phyloP scores from a whole-genome alignment of 2,888 invertebrate species.

The Mythimna lalbum region DNA sequence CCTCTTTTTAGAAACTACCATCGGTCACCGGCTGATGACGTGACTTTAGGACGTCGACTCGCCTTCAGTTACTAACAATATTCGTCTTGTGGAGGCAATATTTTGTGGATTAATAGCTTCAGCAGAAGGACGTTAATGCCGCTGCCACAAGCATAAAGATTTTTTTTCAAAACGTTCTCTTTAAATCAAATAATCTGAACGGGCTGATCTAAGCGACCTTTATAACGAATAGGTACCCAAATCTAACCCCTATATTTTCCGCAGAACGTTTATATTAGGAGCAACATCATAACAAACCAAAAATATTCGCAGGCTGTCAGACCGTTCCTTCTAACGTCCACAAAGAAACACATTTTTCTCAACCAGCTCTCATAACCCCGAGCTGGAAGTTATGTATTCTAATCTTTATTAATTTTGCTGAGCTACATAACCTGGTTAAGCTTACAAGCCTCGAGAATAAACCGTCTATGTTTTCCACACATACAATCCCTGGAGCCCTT shows the following conservation, averaged over 20 bases:
- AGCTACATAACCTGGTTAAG: slow-evolving; percentile 49
- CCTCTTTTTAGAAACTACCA: too few relatives aligned
- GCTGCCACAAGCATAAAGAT: too few relatives aligned
- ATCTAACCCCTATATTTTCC: not conserved
- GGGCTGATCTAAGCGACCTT: too few relatives aligned
- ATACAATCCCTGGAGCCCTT: slow-evolving; percentile 41
- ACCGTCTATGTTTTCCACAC: slow-evolving; percentile 54
- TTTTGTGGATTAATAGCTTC: too few relatives aligned
- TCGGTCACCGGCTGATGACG: too few relatives aligned
- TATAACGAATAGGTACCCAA: not conserved
- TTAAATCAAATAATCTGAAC: not conserved
- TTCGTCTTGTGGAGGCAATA: too few relatives aligned
- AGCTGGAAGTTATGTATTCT: slow-evolving; percentile 56
- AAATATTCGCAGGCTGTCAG: slow-evolving; percentile 15
- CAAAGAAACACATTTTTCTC: slow-evolving; percentile 48
- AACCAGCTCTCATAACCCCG: slow-evolving; percentile 38
- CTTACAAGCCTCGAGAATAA: slow-evolving; percentile 54
- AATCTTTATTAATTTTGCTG: slow-evolving; percentile 53
- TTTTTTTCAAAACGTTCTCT: not conserved
- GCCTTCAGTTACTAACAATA: too few relatives aligned
- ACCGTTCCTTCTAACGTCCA: slow-evolving; percentile 17
- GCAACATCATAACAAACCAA: slow-evolving; percentile 16
- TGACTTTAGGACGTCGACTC: too few relatives aligned
- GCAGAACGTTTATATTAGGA: not conserved
- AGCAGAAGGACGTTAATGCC: too few relatives aligned